A percentile compares a stretch with the other conserved stretches of the same genome.
Evolutionary conservation across 2,888 invertebrate genomes (phyloP).

Genomic region (Aporophyla lueneburgensis): DNA sequence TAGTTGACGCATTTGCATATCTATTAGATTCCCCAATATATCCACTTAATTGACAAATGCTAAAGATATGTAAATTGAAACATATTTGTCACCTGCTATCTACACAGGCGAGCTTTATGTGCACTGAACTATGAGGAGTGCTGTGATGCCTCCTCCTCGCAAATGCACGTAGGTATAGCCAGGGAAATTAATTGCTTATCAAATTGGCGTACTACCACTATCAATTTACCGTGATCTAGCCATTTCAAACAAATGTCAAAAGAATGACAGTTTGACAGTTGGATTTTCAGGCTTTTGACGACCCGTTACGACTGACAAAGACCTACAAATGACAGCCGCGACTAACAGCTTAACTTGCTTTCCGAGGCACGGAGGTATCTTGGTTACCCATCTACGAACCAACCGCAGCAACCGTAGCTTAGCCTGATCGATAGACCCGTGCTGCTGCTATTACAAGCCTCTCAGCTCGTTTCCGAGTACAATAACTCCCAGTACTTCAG

Average conservation of each 20-base stretch:
- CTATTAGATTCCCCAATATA: constrained; percentile 17
- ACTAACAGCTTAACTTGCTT: too few species aligned
- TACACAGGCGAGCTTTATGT: constrained; percentile 20
- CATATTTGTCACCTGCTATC: constrained; percentile 60
- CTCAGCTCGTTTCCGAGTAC: constrained; percentile 6
- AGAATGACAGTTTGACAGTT: not conserved
- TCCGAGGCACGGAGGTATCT: too few species aligned
- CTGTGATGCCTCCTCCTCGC: not conserved
- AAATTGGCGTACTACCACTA: not conserved
- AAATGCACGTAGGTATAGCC: not conserved
- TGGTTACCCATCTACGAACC: too few species aligned
- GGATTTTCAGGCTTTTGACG: too few species aligned
- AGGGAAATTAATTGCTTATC: not conserved
- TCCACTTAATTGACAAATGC: constrained; percentile 18
- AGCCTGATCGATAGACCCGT: too few species aligned
- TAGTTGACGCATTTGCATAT: constrained; percentile 14
- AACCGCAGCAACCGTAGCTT: too few species aligned
- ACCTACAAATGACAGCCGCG: too few species aligned
- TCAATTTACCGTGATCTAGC: not conserved
- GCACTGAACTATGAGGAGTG: constrained; percentile 34
- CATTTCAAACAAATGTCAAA: not conserved
- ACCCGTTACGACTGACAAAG: too few species aligned
- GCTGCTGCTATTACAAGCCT: too few species aligned
- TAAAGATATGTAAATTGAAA: constrained; percentile 58
- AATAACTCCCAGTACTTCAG: constrained; percentile 44